Percentiles rank a stretch among this genome's conserved stretches.
Conservation (phyloP, 2,888 invertebrate genomes). For the Griposia aprilina region DNA sequence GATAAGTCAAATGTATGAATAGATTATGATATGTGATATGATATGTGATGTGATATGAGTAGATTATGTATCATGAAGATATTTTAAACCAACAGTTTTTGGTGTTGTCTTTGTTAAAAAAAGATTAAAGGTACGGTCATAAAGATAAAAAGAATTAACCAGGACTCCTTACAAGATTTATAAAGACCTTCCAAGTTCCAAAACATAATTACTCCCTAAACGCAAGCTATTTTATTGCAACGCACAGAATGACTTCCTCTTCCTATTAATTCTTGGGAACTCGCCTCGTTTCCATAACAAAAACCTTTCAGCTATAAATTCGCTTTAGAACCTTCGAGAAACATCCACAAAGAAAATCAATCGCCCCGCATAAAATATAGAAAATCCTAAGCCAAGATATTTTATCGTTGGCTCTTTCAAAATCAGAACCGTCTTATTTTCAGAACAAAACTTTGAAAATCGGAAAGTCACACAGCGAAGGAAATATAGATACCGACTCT, state of each 20-base stretch:
- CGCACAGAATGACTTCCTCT: constrained; percentile 51
- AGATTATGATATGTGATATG: too few species aligned
- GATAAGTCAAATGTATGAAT: too few species aligned
- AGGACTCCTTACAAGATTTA: constrained; percentile 4
- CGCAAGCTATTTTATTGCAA: constrained; percentile 53
- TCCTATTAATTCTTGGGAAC: constrained; percentile 52
- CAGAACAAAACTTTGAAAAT: constrained; percentile 63
- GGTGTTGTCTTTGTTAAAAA: not conserved
- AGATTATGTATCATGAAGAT: too few species aligned
- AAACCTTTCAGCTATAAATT: constrained; percentile 59
- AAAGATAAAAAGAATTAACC: constrained; percentile 7
- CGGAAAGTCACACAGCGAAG: constrained; percentile 58
- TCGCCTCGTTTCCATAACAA: constrained; percentile 61
- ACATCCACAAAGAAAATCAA: constrained; percentile 64
- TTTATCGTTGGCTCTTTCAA: constrained; percentile 60
- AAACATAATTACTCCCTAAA: constrained; percentile 35
- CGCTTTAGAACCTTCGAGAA: constrained; percentile 60
- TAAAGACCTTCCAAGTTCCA: constrained; percentile 1
- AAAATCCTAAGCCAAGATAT: constrained; percentile 60
- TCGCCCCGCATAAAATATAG: constrained; percentile 61
- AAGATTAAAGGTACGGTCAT: not conserved
- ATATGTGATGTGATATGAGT: too few species aligned
- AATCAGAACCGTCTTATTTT: constrained; percentile 61
- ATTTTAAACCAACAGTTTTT: not conserved
- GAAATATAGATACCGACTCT: constrained; percentile 60